Evolutionary conservation across 2,797 vertebrate genomes (phyloP), one percentile per base, ranked within the genome.

Genomic region (Enteromius thamalakanensis): DNA sequence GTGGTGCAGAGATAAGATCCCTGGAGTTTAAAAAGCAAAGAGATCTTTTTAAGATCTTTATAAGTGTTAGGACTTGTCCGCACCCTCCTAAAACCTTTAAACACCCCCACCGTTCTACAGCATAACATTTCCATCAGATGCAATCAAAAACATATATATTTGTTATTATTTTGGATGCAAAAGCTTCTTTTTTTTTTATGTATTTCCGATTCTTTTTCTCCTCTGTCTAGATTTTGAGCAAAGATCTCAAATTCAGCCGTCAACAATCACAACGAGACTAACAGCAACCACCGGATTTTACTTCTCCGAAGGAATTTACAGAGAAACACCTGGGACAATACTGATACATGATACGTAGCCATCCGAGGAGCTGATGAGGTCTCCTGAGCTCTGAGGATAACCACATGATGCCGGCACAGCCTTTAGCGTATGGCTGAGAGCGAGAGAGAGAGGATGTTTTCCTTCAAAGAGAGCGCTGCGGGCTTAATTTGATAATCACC

Each of bases 401-500:
- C 37, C 17, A 26, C 40, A 21, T 19, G 2, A 29, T 4, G 26
- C 70, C 23, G 26, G 21, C 64, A 11, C n/a, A 32, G 60, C 26
- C 26, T 62, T 29, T 29, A 14, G 58, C 26, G 1, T 29, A 62
- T 26, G 14, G 26, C 60, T 32, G 4, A 15, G 26, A 64, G 60
- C 60, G 12, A 62, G 19, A 55, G 60, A 15, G 69, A 49, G 8
- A 3, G 55, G 79, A 55, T 60, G 51, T 70, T 80, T 70, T 80
- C 6, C 65, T 68, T n/a, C n/a, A 51, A 68, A 79, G 29, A 58
- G 26, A 37, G 26, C 49, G n/a, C 51, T 17, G 62, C n/a, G 37
- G 65, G 51, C 76, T 53, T 72, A 67, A 71, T 64, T 69, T 76
- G 69, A 81, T 70, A 51, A 79, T 82, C 75, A 60, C 49, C 32